Percentiles rank a stretch among this genome's conserved stretches.
Evolutionary conservation across 1,140 invertebrate species (phyloP).

Genomic region (Brachionus sp.): DNA sequence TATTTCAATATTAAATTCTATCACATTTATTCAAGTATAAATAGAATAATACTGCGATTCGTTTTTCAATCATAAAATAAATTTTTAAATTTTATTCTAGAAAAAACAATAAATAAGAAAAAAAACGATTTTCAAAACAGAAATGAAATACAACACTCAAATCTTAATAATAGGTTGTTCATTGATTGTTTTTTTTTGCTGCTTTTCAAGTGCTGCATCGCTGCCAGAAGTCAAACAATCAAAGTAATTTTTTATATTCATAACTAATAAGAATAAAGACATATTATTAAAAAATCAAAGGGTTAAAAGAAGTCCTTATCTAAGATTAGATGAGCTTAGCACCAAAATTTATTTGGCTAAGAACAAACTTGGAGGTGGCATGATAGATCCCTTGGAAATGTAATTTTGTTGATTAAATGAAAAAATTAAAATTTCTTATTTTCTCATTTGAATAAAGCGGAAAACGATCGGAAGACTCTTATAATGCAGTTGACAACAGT

Average conservation of each 20-base stretch:
- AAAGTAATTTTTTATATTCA: background rate
- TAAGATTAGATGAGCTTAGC: conserved; percentile 42
- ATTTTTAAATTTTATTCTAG: background rate
- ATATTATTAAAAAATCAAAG: background rate
- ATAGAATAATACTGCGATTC: background rate
- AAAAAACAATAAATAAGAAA: background rate
- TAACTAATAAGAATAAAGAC: background rate
- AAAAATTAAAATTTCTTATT: background rate
- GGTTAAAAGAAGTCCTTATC: conserved; percentile 37
- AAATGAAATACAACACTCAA: conserved; percentile 43
- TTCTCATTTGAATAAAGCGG: background rate
- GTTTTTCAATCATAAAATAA: background rate
- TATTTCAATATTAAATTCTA: background rate
- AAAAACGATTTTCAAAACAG: background rate
- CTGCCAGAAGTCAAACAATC: background rate
- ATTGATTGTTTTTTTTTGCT: conserved; percentile 18
- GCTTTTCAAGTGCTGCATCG: background rate
- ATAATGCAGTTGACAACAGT: background rate
- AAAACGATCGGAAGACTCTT: conserved; percentile 28
- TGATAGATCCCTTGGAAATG: conserved; percentile 43
- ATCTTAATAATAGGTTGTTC: background rate
- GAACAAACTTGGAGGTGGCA: conserved; percentile 39
- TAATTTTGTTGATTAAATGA: background rate
- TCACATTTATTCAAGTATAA: background rate
- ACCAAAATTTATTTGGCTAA: conserved; percentile 45